Evolutionary conservation across 2,113 vertebrate genomes (phyloP).

Genomic region (Numenius arquata): DNA sequence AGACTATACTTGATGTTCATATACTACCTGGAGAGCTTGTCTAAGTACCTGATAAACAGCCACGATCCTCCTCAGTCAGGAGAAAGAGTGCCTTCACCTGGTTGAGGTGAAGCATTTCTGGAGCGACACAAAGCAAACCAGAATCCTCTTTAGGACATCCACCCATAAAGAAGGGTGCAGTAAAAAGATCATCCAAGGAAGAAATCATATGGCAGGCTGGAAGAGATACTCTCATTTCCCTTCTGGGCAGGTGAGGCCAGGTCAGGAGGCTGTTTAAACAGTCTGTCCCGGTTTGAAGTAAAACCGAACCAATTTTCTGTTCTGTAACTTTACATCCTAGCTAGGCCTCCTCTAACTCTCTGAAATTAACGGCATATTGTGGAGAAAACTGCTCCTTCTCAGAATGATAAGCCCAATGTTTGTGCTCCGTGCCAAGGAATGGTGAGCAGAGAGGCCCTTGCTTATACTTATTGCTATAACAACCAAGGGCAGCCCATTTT

Average conservation of each 20-base stretch:
- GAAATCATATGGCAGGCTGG: background rate
- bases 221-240: background rate
- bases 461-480: too few species aligned
- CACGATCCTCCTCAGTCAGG: background rate
- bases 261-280: background rate
- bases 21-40: background rate
- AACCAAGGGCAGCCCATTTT: too few species aligned
- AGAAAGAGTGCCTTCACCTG: background rate
- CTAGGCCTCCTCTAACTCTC: too few species aligned
- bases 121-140: background rate
- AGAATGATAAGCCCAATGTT: too few species aligned
- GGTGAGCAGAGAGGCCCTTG: too few species aligned
- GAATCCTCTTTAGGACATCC: background rate
- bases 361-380: too few species aligned
- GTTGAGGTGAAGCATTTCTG: background rate
- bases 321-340: too few species aligned
- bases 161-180: background rate
- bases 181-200: background rate
- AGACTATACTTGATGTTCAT: background rate
- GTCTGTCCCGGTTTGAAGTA: too few species aligned
- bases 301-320: too few species aligned
- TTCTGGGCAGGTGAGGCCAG: background rate
- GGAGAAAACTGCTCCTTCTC: too few species aligned
- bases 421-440: too few species aligned
- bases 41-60: background rate